phyloP scores from a whole-genome alignment of 2,888 invertebrate genomes.

The Cephus spinipes region DNA sequence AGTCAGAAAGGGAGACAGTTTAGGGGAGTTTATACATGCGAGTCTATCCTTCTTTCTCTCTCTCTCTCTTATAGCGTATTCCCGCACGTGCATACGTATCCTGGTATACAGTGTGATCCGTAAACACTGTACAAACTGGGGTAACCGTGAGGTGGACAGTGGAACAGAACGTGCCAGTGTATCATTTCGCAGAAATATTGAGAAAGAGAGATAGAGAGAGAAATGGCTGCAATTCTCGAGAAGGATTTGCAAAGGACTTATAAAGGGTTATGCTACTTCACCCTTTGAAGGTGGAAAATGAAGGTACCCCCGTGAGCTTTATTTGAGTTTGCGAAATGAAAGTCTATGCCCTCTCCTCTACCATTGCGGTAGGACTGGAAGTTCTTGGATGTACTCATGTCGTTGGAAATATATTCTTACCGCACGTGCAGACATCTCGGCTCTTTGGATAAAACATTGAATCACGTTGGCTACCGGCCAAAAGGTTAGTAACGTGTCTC shows the following conservation, averaged over 20 bases:
- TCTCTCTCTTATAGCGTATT: background rate
- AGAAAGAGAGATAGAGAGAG: no score
- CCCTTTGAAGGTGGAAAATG: background rate
- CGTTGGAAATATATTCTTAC: background rate
- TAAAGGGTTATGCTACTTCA: background rate
- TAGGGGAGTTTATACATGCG: background rate
- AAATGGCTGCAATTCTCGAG: background rate
- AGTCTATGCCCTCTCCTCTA: background rate
- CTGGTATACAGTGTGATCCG: background rate
- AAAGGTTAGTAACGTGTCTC: constrained; percentile 32
- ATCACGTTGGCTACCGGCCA: constrained; percentile 50
- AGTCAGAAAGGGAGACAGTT: constrained; percentile 23
- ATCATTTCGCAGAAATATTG: background rate
- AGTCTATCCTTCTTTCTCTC: background rate
- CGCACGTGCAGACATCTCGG: background rate
- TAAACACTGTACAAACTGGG: background rate
- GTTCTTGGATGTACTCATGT: background rate
- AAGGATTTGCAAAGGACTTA: background rate
- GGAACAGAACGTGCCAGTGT: background rate
- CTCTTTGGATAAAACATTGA: constrained; percentile 39
- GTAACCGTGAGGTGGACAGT: background rate
- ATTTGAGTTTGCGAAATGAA: background rate
- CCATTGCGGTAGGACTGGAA: background rate
- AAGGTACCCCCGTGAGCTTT: background rate
- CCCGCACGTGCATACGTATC: background rate